These are phyloP conservation scores for Piaya cayana DNA, from an alignment of 2,113 vertebrate genomes.

Conservation along the genomic window DNA sequence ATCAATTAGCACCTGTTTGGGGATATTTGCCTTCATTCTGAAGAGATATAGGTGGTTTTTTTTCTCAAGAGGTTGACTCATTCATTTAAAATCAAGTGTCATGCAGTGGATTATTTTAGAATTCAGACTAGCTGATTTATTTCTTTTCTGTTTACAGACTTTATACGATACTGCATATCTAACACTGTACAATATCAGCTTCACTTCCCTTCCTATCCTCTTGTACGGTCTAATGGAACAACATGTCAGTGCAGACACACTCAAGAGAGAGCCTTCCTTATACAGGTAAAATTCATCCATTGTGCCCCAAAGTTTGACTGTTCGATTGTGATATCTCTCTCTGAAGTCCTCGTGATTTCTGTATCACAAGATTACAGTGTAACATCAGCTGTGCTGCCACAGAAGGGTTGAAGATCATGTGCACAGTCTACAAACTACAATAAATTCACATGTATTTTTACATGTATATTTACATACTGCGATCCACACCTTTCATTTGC, in stretches of 20 bases:
- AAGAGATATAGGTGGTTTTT: background rate
- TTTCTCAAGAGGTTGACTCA: background rate
- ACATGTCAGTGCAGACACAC: slow-evolving; percentile 88
- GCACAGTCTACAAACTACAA: background rate
- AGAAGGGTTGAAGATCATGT: background rate
- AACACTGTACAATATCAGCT: slow-evolving; percentile 99
- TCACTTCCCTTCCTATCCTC: slow-evolving; percentile 97
- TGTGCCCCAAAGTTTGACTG: background rate
- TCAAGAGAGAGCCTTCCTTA: slow-evolving; percentile 90
- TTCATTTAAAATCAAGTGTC: background rate
- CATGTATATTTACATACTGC: background rate
- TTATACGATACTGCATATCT: slow-evolving; percentile 96
- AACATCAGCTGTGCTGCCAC: background rate
- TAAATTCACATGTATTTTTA: background rate
- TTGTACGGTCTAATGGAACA: slow-evolving; percentile 95
- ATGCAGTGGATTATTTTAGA: background rate
- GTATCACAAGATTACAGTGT: background rate
- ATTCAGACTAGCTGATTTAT: background rate
- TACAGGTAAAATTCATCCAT: slow-evolving; percentile 82
- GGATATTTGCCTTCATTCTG: background rate
- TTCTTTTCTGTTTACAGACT: slow-evolving; percentile 78
- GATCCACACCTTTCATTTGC: background rate
- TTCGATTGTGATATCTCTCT: background rate
- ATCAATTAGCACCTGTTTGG: background rate
- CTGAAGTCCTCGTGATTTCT: background rate